A percentile compares a stretch with the other conserved stretches of the same genome.
These are phyloP conservation scores for Ondatra zibethicus DNA, from an alignment of 2,113 vertebrate species.

Conservation along the genomic window DNA sequence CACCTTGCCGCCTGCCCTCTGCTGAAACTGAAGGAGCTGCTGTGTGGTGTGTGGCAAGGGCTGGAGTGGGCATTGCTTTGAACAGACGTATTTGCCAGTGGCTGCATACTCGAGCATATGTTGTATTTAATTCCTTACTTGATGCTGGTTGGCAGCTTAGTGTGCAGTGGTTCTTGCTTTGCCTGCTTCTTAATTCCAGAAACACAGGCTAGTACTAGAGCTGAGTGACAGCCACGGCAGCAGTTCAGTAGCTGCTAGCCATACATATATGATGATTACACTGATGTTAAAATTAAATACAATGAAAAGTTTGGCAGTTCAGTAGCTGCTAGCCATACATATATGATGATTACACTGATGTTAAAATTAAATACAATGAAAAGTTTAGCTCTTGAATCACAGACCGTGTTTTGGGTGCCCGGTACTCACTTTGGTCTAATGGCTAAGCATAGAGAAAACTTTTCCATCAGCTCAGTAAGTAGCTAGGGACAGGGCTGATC, in stretches of 20 bases:
- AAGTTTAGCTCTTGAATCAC: background rate
- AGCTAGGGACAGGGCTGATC: background rate
- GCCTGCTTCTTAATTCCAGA: slow-evolving; percentile 7
- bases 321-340: background rate
- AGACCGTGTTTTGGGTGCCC: background rate
- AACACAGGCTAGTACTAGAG: background rate
- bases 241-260: background rate
- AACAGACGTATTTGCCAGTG: background rate
- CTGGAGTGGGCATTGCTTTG: background rate
- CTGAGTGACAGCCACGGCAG: background rate
- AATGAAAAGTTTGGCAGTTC: slow-evolving; percentile 15
- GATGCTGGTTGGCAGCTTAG: slow-evolving; percentile 32
- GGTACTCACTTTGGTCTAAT: background rate
- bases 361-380: slow-evolving; percentile 31
- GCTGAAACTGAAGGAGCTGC: slow-evolving; percentile 66
- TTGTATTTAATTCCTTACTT: slow-evolving; percentile 8
- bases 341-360: background rate
- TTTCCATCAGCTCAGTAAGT: background rate
- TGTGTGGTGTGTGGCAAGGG: slow-evolving; percentile 29
- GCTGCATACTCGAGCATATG: slow-evolving; percentile 6
- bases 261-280: background rate
- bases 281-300: slow-evolving; percentile 29
- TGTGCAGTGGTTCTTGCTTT: slow-evolving; percentile 54
- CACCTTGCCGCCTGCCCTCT: slow-evolving; percentile 35
- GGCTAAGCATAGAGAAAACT: background rate